Evolutionary conservation across 2,113 vertebrate genomes (phyloP).

Genomic region (Phodopus roborovskii): DNA sequence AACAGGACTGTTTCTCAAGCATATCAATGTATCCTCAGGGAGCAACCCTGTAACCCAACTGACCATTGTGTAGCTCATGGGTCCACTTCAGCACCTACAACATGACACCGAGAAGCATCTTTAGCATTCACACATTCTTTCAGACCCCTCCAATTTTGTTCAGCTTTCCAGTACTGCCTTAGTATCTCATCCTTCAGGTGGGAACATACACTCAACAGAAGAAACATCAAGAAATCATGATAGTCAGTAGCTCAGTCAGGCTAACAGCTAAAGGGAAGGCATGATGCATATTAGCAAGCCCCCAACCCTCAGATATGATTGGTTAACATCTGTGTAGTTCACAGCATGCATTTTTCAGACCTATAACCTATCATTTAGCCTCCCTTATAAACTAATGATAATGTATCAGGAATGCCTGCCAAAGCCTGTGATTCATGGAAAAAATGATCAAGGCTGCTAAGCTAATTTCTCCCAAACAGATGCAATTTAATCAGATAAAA

Average conservation of each 20-base stretch:
- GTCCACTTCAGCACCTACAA: neutral
- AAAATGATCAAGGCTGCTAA: neutral
- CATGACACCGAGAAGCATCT: neutral
- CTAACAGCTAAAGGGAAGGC: neutral
- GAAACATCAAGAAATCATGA: neutral
- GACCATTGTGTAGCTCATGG: neutral
- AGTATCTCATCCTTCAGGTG: neutral
- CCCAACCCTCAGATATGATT: neutral
- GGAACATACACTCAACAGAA: neutral
- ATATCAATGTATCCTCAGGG: neutral
- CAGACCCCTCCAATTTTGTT: neutral
- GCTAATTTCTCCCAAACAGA: neutral
- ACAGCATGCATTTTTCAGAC: rapidly evolving
- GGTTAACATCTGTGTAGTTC: neutral
- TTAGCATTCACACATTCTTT: neutral
- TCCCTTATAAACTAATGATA: neutral
- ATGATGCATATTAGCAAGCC: neutral
- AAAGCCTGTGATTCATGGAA: neutral
- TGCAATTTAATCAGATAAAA: neutral
- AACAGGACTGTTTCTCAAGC: slow-evolving; percentile 12
- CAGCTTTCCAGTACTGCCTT: neutral
- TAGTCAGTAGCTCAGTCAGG: neutral
- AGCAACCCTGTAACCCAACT: neutral
- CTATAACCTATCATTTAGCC: neutral
- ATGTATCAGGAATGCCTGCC: neutral